Evolutionary conservation across 2,888 invertebrate species (phyloP).

Genomic region (Callosobruchus maculatus): DNA sequence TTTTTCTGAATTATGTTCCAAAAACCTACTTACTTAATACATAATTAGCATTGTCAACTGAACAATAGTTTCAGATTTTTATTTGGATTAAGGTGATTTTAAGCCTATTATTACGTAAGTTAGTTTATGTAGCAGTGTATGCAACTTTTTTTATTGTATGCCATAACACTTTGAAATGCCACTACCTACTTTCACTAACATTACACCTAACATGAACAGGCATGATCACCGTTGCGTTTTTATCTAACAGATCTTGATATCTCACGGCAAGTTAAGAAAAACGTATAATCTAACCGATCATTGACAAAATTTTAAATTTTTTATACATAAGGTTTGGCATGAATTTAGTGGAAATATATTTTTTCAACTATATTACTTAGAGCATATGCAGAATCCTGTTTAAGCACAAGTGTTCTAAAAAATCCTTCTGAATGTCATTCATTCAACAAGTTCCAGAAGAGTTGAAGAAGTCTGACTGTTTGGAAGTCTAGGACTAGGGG

Average conservation of each 20-base stretch:
- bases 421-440: too few relatives aligned
- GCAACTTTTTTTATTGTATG: not conserved
- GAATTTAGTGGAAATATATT: too few relatives aligned
- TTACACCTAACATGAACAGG: not conserved
- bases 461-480: too few relatives aligned
- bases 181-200: not conserved
- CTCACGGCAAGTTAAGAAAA: too few relatives aligned
- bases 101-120: not conserved
- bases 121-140: not conserved
- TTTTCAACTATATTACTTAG: too few relatives aligned
- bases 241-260: not conserved
- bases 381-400: too few relatives aligned
- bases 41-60: not conserved
- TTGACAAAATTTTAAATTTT: too few relatives aligned
- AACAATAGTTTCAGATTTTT: not conserved
- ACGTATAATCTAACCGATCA: too few relatives aligned
- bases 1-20: not conserved
- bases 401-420: too few relatives aligned
- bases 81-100: not conserved
- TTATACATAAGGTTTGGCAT: too few relatives aligned
- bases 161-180: not conserved
- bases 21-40: not conserved
- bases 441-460: too few relatives aligned
- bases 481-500: too few relatives aligned
- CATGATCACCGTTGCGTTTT: not conserved